Percentiles rank a stretch among this genome's conserved stretches.
These are phyloP conservation scores for Sylvicola fuscatus DNA, from an alignment of 2,888 invertebrate species.

Conservation along the genomic window DNA sequence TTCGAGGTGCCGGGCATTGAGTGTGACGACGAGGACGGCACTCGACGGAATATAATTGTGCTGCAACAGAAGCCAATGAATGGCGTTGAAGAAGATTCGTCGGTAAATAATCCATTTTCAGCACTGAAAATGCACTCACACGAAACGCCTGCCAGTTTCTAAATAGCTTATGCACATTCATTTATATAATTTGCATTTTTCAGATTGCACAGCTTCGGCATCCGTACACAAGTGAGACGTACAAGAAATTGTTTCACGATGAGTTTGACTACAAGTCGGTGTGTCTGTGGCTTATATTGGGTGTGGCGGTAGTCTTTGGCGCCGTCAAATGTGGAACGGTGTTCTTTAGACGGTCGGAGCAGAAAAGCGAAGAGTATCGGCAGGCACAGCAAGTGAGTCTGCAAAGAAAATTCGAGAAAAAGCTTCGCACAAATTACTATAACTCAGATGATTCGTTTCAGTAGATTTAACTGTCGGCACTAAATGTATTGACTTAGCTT, in stretches of 20 bases:
- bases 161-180: not conserved
- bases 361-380: conserved; percentile 9
- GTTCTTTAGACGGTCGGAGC: conserved; percentile 14
- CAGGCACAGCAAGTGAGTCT: conserved; percentile 5
- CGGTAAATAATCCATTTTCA: not conserved
- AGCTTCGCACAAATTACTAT: too few relatives aligned
- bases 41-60: conserved; percentile 16
- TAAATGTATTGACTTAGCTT: too few relatives aligned
- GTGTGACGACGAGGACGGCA: conserved; percentile 17
- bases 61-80: conserved; percentile 5
- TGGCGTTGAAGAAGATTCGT: not conserved
- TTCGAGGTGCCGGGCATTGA: conserved; percentile 16
- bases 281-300: conserved; percentile 20
- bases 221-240: not conserved
- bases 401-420: too few relatives aligned
- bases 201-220: too few relatives aligned
- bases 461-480: too few relatives aligned
- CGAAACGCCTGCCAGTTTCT: too few relatives aligned
- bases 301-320: conserved; percentile 17
- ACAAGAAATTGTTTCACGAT: conserved; percentile 10
- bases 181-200: too few relatives aligned
- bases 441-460: too few relatives aligned
- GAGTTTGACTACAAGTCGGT: conserved; percentile 21
- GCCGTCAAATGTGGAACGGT: conserved; percentile 14
- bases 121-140: too few relatives aligned